Conservation (phyloP, 2,797 vertebrate species). For the Galaxias olidus region DNA sequence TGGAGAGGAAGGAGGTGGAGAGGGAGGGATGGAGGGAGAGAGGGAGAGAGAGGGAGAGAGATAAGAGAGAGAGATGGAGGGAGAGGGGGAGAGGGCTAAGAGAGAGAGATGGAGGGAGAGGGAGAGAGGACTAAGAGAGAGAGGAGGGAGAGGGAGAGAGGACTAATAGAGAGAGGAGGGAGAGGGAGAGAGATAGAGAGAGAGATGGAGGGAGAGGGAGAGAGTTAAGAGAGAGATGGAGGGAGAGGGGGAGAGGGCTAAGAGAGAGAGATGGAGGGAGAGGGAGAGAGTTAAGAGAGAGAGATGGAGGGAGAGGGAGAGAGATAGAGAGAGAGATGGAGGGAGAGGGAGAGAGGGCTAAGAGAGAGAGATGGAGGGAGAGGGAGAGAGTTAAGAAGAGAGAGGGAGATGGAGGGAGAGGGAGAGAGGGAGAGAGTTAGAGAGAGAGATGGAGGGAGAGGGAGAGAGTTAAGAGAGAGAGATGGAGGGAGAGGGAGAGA, state of each 20-base stretch:
- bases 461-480: neutral
- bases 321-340: neutral
- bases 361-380: neutral
- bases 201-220: neutral
- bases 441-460: neutral
- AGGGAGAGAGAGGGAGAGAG: no score
- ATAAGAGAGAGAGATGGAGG: no score
- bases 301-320: neutral
- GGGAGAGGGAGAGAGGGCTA: neutral
- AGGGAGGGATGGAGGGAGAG: no score
- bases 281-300: neutral
- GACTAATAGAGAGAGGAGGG: neutral
- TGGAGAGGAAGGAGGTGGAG: no score
- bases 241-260: no score
- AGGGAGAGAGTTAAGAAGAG: neutral
- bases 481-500: neutral
- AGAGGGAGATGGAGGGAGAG: neutral
- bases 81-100: no score
- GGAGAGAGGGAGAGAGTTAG: constrained; percentile 4
- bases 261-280: no score
- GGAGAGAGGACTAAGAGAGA: no score
- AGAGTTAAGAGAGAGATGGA: constrained; percentile 8
- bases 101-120: no score
- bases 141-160: neutral
- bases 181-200: neutral